Evolutionary conservation across 53 echinoderm and acorn worm genomes (phyloP).

Genomic region (Temnopleurus reevesii): DNA sequence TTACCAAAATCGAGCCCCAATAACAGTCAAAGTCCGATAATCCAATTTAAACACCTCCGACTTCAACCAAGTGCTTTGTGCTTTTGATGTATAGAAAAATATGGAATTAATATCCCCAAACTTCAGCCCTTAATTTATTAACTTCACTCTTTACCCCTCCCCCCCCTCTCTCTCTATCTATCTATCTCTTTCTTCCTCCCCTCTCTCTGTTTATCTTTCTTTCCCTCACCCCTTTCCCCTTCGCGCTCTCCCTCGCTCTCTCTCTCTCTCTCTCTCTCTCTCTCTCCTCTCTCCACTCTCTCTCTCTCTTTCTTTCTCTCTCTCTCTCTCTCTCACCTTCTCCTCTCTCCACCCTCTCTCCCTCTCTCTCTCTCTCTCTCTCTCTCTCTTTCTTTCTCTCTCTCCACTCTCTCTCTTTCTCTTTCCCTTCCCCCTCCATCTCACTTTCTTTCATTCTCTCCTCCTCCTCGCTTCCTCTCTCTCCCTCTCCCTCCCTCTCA

Average conservation of each 20-base stretch:
- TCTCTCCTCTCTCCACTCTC: background rate
- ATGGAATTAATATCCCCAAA: background rate
- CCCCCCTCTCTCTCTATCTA: background rate
- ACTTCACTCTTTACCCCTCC: background rate
- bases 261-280: background rate
- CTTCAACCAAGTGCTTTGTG: slow-evolving; percentile 1
- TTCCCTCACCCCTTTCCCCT: background rate
- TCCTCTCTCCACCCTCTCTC: too few relatives aligned
- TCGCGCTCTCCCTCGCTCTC: background rate
- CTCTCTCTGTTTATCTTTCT: background rate
- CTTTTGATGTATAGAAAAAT: background rate
- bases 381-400: too few relatives aligned
- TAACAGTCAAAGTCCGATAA: background rate
- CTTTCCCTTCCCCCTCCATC: too few relatives aligned
- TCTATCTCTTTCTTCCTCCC: background rate
- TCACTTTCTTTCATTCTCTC: too few relatives aligned
- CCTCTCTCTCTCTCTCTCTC: too few relatives aligned
- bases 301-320: background rate
- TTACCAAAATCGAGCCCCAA: background rate
- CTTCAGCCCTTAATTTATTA: background rate
- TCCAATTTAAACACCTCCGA: background rate
- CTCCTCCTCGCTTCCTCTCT: too few relatives aligned
- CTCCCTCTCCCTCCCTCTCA: too few relatives aligned
- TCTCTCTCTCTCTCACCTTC: too few relatives aligned
- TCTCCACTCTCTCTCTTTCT: too few relatives aligned